phyloP scores from a whole-genome alignment of 2,113 vertebrate species.

The Misgurnus mizolepis region DNA sequence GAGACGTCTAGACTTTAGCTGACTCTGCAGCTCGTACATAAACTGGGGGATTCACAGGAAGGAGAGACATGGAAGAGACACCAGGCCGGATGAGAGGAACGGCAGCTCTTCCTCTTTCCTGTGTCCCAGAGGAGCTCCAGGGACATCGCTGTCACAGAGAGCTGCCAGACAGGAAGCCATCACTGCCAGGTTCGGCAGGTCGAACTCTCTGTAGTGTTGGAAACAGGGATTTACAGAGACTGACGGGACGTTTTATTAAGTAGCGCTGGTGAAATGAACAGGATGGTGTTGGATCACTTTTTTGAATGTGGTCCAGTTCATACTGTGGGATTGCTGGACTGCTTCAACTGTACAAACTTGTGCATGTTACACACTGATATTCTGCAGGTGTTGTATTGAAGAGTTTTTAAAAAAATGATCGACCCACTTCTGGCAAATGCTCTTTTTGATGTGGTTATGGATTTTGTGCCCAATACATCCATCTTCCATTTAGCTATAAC shows the following conservation, averaged over 20 bases:
- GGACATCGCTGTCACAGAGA: slow-evolving; percentile 49
- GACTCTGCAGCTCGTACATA: slow-evolving; percentile 44
- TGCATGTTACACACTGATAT: background rate
- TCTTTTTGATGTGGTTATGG: background rate
- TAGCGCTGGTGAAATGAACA: slow-evolving; percentile 9
- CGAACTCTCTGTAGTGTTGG: background rate
- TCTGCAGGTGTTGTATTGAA: background rate
- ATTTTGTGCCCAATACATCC: background rate
- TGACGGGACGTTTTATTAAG: slow-evolving; percentile 12
- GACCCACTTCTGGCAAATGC: background rate
- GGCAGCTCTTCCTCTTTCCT: slow-evolving; percentile 49
- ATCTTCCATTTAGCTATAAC: background rate
- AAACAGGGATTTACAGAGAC: background rate
- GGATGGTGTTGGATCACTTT: background rate
- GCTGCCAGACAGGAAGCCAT: slow-evolving; percentile 51
- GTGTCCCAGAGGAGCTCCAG: slow-evolving; percentile 12
- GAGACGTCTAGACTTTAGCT: slow-evolving; percentile 40
- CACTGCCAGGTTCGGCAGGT: slow-evolving; percentile 7
- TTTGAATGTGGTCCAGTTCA: background rate
- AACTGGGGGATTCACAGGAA: slow-evolving; percentile 44
- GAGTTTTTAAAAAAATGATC: background rate
- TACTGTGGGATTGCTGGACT: background rate
- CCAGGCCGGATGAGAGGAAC: slow-evolving; percentile 49
- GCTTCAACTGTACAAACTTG: background rate
- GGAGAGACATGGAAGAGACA: slow-evolving; percentile 24